Conservation (phyloP, 2,113 vertebrate genomes). For the cat (Felis catus) region F.catus_Fca126_mat1.0 CM031427.1:38546001-38546500, state of each 20-base stretch:
- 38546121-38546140: background rate
- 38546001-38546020: background rate
- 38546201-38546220: background rate
- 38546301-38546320: background rate
- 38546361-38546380: accelerated
- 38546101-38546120: background rate
- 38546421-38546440: background rate
- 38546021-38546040: background rate
- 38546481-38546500: background rate
- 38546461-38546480: accelerated
- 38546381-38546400: background rate
- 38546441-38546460: background rate
- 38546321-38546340: background rate
- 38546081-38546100: background rate
- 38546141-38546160: background rate
- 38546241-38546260: too few relatives aligned
- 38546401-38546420: background rate
- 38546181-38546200: background rate
- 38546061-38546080: background rate
- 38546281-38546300: background rate
- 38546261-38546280: background rate
- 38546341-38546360: background rate
- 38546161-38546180: background rate
- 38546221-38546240: too few relatives aligned
- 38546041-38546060: background rate